Conservation (phyloP, 2,797 vertebrate genomes). For the Phataginus tricuspis region DNA sequence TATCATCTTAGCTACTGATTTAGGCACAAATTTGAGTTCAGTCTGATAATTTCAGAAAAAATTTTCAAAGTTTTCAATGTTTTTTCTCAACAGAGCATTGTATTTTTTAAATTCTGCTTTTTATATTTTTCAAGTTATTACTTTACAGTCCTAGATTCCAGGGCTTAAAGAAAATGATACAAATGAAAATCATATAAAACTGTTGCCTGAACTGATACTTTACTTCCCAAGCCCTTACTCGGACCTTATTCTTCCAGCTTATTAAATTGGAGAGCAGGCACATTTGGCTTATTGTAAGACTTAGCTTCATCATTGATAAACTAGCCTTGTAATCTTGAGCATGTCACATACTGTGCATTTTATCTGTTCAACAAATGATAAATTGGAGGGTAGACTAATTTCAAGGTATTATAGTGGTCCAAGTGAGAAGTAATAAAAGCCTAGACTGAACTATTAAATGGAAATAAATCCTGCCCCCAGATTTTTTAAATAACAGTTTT, state of each 20-base stretch:
- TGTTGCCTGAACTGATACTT: not conserved
- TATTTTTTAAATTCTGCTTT: not conserved
- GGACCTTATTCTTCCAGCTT: not conserved
- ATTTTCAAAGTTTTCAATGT: not conserved
- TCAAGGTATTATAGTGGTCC: not conserved
- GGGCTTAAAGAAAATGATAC: not conserved
- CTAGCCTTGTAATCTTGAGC: not conserved
- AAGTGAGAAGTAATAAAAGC: not conserved
- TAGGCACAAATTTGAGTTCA: not conserved
- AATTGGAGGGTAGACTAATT: not conserved
- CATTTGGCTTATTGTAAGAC: not conserved
- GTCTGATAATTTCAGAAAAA: not conserved
- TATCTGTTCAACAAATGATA: not conserved
- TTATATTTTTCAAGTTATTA: not conserved
- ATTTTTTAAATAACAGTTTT: not conserved
- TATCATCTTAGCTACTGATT: not conserved
- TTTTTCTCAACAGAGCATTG: not conserved
- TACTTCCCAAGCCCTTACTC: not conserved
- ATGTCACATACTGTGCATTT: not conserved
- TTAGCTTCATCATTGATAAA: not conserved
- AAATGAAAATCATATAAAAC: conserved; percentile 4
- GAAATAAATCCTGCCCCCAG: not conserved
- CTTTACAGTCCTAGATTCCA: not conserved
- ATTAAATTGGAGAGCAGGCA: not conserved
- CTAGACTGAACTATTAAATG: not conserved